Evolutionary conservation across 2,888 invertebrate genomes (phyloP), one percentile per base, ranked within the genome.

Genomic region (Acanthococcus lagerstroemiae): DNA sequence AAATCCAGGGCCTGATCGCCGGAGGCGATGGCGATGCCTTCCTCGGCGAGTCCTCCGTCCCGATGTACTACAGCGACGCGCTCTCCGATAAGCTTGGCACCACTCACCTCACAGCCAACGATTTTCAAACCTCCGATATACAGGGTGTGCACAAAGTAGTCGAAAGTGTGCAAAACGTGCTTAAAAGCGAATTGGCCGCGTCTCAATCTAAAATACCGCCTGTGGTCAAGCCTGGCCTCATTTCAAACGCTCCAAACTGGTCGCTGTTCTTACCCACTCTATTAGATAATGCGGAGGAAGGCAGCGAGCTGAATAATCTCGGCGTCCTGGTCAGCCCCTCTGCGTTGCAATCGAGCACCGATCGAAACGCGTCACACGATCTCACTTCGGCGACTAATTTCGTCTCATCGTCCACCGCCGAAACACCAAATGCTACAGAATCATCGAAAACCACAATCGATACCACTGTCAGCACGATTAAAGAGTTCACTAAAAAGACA

Each of bases 1-100:
- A 91, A 77, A 90, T 91, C 69, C 88, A 89, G 74, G 85, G 87
- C 48, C 86, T 91, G 68, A 88, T 90, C 30, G 90, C 90, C 0
- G 87, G 85, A 37, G 88, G 89, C 0, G 88, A 88, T 74, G 84
- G 84, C 67, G 65, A 55, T 5, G 69, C 69, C 15, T 66, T 68
- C 15, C 30, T 69, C 22, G 67, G 69, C 15, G 71, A 71, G 5
- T 68, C 70, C 1, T 69, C 70, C 15, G 67, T 69, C 19, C 80
- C 66, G 77, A 76, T 69, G 69, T 82, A 72, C 78, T 80, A 71
- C 52, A 52, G 52, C 22, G 52, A 52, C 4, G 24, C 27, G 25
- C 1, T 56, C 15, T 37, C 55, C 2, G 65, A 65, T 24, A 65
- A 65, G 48, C 9, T 65, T 3, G 26, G 50, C 7, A 7, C 27